A percentile compares a stretch with the other conserved stretches of the same genome.
Evolutionary conservation across 2,113 vertebrate genomes (phyloP).

Genomic region (Bos indicus): DNA sequence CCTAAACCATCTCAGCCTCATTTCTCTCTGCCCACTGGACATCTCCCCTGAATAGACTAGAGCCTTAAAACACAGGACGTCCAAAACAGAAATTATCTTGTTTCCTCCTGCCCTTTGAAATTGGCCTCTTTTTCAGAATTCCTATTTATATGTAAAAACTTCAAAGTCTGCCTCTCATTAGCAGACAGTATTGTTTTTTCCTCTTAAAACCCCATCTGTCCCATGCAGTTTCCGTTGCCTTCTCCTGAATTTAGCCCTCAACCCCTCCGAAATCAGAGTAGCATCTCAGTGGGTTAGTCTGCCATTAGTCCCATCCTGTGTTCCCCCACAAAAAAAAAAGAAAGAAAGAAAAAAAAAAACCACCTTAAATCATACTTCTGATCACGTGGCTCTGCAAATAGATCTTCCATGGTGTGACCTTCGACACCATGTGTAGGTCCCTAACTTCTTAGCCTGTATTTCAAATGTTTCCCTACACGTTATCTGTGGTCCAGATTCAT

Average conservation of each 20-base stretch:
- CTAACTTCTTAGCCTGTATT: not conserved
- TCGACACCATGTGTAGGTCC: not conserved
- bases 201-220: not conserved
- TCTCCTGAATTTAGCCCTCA: not conserved
- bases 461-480: not conserved
- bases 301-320: not conserved
- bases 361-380: not conserved
- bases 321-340: not conserved
- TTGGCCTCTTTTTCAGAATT: not conserved
- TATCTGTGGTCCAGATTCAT: not conserved
- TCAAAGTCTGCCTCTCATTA: not conserved
- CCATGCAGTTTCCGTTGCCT: not conserved
- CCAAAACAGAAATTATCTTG: not conserved
- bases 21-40: not conserved
- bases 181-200: not conserved
- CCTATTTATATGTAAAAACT: not conserved
- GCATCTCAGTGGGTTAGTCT: not conserved
- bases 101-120: not conserved
- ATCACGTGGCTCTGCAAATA: not conserved
- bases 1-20: not conserved
- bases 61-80: not conserved
- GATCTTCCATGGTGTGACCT: not conserved
- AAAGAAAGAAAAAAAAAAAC: not conserved
- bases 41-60: not conserved
- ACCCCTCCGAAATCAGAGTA: not conserved